Evolutionary conservation across 2,797 vertebrate genomes (phyloP).

Genomic region (Tapera naevia): DNA sequence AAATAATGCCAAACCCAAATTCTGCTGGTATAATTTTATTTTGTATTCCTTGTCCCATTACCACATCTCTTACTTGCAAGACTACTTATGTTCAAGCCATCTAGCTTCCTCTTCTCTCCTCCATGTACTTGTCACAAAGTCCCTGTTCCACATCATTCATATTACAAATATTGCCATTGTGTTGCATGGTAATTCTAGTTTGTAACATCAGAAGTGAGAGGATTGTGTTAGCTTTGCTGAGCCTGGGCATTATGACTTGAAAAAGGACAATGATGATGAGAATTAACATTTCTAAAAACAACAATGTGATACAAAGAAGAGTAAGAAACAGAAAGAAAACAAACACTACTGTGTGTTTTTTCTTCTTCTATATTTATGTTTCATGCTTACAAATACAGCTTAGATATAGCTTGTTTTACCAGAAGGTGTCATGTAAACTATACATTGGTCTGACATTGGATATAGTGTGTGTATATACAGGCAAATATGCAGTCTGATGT

Average conservation of each 20-base stretch:
- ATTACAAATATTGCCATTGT: conserved; percentile 27
- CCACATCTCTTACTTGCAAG: conserved; percentile 11
- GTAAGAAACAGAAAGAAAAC: background rate
- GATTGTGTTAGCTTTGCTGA: conserved; percentile 18
- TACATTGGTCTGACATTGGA: conserved; percentile 2
- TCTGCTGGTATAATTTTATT: conserved; percentile 24
- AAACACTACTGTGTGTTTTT: background rate
- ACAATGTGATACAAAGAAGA: background rate
- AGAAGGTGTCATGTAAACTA: background rate
- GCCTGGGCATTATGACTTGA: background rate
- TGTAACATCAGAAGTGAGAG: conserved; percentile 44
- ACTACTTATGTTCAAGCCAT: background rate
- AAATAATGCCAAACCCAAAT: conserved; percentile 41
- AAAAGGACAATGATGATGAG: conserved; percentile 1
- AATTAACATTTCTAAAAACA: conserved; percentile 15
- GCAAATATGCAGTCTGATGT: conserved; percentile 29
- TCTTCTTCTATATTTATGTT: background rate
- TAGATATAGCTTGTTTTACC: background rate
- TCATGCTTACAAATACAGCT: background rate
- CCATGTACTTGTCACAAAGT: background rate
- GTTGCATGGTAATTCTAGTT: background rate
- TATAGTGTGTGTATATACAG: background rate
- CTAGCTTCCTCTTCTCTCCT: background rate
- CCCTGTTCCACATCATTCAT: background rate
- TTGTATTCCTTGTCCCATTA: conserved; percentile 8